Evolutionary conservation across 2,888 invertebrate species (phyloP).

Genomic region (Papilio demoleus): DNA sequence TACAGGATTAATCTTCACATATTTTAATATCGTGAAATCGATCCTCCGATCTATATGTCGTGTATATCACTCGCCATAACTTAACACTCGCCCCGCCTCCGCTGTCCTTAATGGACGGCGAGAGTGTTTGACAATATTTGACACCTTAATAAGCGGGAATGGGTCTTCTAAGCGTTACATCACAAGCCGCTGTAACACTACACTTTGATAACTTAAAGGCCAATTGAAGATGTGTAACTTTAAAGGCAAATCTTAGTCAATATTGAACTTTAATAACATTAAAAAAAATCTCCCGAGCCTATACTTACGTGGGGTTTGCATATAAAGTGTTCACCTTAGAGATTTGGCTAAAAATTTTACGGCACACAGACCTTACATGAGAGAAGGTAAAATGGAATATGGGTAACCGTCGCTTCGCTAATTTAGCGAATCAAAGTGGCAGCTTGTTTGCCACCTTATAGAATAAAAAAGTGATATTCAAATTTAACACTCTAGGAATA

Average conservation of each 20-base stretch:
- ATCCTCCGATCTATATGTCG: conserved; percentile 42
- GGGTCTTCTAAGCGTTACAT: conserved; percentile 41
- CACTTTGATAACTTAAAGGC: conserved; percentile 27
- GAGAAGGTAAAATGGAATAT: too few species aligned
- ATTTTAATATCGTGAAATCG: background rate
- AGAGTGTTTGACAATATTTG: conserved; percentile 75
- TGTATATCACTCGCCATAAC: conserved; percentile 53
- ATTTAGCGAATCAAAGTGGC: too few species aligned
- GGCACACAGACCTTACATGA: too few species aligned
- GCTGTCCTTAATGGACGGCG: conserved; percentile 68
- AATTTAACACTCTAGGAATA: too few species aligned
- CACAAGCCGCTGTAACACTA: conserved; percentile 7
- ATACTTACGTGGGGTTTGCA: too few species aligned
- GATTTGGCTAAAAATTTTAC: too few species aligned
- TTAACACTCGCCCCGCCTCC: conserved; percentile 61
- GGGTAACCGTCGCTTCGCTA: too few species aligned
- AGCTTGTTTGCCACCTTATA: too few species aligned
- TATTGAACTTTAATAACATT: conserved; percentile 2
- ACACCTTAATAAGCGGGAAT: conserved; percentile 71
- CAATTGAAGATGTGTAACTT: conserved; percentile 21
- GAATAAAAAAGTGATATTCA: too few species aligned
- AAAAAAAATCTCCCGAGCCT: too few species aligned
- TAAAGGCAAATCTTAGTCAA: background rate
- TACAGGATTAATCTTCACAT: too few species aligned
- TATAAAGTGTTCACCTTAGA: too few species aligned